These are phyloP conservation scores for Sphaerophoria rueppellii DNA, from an alignment of 2,888 invertebrate species.

Conservation along the genomic window DNA sequence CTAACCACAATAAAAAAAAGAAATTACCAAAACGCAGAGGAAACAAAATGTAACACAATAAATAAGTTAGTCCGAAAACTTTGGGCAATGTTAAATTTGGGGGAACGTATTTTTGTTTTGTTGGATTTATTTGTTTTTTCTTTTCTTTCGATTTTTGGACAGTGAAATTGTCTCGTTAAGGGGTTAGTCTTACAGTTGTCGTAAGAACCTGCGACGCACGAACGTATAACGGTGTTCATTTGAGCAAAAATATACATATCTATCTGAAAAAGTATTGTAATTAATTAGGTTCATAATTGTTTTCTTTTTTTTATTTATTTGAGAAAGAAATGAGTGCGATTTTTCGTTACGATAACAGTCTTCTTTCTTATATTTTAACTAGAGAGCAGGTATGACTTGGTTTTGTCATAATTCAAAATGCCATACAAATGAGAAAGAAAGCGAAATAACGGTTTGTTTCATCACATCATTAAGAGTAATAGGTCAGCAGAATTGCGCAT, in stretches of 20 bases:
- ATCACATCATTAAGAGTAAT: background rate
- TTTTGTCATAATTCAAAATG: constrained; percentile 44
- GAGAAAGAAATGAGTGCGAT: constrained; percentile 48
- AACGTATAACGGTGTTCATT: constrained; percentile 19
- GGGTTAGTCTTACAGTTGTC: constrained; percentile 5
- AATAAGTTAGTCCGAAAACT: constrained; percentile 56
- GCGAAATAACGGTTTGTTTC: constrained; percentile 2
- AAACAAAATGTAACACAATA: constrained; percentile 51
- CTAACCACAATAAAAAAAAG: constrained; percentile 20
- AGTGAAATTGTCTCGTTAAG: constrained; percentile 23
- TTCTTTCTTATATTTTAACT: constrained; percentile 44
- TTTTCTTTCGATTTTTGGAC: constrained; percentile 14
- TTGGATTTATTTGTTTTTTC: constrained; percentile 60
- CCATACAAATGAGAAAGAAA: constrained; percentile 23
- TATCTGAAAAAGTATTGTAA: constrained; percentile 65
- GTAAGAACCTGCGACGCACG: background rate
- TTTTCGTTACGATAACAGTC: constrained; percentile 49
- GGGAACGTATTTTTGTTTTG: constrained; percentile 56
- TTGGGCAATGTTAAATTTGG: constrained; percentile 64
- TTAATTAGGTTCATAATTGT: constrained; percentile 70
- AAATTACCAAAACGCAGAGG: constrained; percentile 2
- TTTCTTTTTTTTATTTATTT: constrained; percentile 18
- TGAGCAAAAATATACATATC: constrained; percentile 45
- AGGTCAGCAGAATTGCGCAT: no score
- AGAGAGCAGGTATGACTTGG: constrained; percentile 20